Evolutionary conservation across 2,888 invertebrate species (phyloP), one percentile per base, ranked within the genome.

Genomic region (Balanococcus diminutus): DNA sequence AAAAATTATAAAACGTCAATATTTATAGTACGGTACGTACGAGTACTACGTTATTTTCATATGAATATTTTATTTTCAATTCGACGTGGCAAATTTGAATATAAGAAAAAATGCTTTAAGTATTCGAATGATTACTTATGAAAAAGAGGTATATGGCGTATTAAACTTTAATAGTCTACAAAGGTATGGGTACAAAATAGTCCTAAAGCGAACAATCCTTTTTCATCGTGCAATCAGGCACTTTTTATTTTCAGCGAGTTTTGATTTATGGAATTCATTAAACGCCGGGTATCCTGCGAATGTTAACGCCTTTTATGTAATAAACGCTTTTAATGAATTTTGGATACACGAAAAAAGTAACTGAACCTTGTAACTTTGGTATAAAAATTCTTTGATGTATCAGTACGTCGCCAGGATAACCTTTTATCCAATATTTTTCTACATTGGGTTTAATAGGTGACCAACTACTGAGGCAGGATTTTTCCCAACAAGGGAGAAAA

Each of bases 231-330:
- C 56, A 56, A 56, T 56, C 56, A 22, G 56, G 56, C 8, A 56
- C 56, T 56, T 56, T 46, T 56, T 56, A 56, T 56, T 56, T 19
- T 22, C 8, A 22, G 19, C 19, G 22, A 56, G 56, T 56, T 56
- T 56, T 56, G 56, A 56, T 56, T 56, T 56, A 56, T 56, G 56
- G 56, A 56, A 56, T 56, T 56, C 22, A 56, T 56, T 56, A 56
- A 46, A 46, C 22, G 22, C 56, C 5, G 22, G 22, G 56, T 22
- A 56, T 5, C 5, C 56, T 56, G 56, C 22, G 56, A 22, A 56
- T 19, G 8, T 56, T 56, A 19, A 56, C 19, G 56, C 46, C 46
- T 14, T 56, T 19, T 5, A 46, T 16, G n/a, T n/a, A 46, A 46
- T 46, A 46, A 16, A 46, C 46, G 46, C 14, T 46, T 46, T 46